Base-by-base conservation (phyloP, 2,888 invertebrate species). In the Melinaea menophilus region DNA sequence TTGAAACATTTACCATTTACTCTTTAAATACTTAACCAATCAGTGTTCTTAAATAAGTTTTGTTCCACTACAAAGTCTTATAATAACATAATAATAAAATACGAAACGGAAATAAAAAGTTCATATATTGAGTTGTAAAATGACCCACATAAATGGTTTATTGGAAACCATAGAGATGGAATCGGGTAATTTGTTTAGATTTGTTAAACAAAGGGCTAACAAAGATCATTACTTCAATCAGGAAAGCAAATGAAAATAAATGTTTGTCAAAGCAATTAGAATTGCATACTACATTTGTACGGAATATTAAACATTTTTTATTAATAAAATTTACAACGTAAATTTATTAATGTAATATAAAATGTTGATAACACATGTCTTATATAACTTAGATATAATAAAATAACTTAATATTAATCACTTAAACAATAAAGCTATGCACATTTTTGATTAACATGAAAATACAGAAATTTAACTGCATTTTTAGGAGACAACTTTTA, bases 151-250 rank as follows among this genome's bases (percentile, higher is more conserved):
- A 56, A 61, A 64, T 48, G 58, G 61, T 64, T 61, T 61, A 64
- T 61, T 61, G 58, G 56, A 58, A 59, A 65, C 63, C 58, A 75
- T 59, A 45, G 64, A 47, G 31, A 7, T 9, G 66, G 65, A 64
- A 62, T 67, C 56, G 65, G 59, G 70, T 73, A 71, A 75, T 80
- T 80, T 79, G 79, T 76, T 76, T 76, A 76, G 79, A 76, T 75
- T 69, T 70, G 75, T 71, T 74, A 75, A 70, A 75, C 69, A 72
- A 69, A 62, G 67, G 69, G 73, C 71, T 73, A 76, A 79, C 75
- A 79, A 80, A 70, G 69, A 69, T 72, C 73, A 72, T 64, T 68
- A 67, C 67, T 63, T 60, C 67, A 59, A 60, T 61, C 66, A 62
- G 73, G 74, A 74, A 74, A 72, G 56, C 63, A 63, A 63, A 61